Evolutionary conservation across 2,113 vertebrate genomes (phyloP), one percentile per base, ranked within the genome.

Genomic region (Austrofundulus limnaeus): DNA sequence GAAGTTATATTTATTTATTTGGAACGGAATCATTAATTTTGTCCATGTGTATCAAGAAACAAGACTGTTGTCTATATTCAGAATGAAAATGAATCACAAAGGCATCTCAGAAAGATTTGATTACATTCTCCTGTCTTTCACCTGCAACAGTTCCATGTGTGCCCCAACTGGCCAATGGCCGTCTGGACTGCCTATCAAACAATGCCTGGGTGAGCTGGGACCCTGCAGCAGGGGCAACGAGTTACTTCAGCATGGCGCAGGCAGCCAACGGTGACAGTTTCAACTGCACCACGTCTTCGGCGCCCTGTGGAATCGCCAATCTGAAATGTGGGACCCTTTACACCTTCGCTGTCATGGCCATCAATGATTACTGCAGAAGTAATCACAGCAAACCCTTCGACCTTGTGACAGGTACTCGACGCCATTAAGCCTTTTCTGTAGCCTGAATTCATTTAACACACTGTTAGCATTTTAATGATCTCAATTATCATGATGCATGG

Each of bases 111-210:
- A 34, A 9, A 34, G 31, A 34, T 34, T 34, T 4, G n/a, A 15
- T 5, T 23, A 68, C 28, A 45, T 54, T 42, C 4, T 31, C 28
- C 34, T 50, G 0, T 15, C 15, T 57, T 47, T 71, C 10, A 13
- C 31, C 23, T 17, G 45, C 38, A 47, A 39, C 67, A 94, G 93
- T 80, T 39, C 92, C 93, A 0, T 93, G 91, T 59, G 57, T 82
- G 58, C 91, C 92, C 12, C 61, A 19, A 15, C 83, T 81, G 1
- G 15, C 64, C 11, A 20, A 15, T 0, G 88, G 78, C 28, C 57
- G 12, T 19, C 87, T 93, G 51, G 90, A 92, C 72, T 94, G 93
- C 8, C 53, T 91, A 9, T 78, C 89, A 3, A 91, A 92, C 74
- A 55, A 69, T 0, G 91, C 80, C 41, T 92, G 83, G 82, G 80